Conservation (phyloP, 2,113 vertebrate genomes). For the Mustelus asterias region DNA sequence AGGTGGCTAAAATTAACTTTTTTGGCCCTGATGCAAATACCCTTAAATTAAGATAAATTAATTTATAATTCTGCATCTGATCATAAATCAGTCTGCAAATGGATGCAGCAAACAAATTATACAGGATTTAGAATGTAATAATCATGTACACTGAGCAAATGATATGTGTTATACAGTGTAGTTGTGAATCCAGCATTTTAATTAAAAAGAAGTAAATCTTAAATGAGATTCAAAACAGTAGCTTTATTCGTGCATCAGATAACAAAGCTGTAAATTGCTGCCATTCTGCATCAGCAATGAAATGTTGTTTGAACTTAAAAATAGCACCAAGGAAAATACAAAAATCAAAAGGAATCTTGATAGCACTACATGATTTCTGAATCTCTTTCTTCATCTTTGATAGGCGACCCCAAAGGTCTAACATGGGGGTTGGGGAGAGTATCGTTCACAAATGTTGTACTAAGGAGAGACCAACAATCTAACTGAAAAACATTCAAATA, state of each 20-base stretch:
- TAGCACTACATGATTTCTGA: not conserved
- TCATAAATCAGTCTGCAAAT: conserved; percentile 14
- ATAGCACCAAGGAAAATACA: not conserved
- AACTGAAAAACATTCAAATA: not conserved
- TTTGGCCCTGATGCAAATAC: not conserved
- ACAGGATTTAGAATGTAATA: not conserved
- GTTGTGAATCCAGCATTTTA: not conserved
- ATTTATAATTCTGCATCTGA: conserved; percentile 18
- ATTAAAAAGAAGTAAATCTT: not conserved
- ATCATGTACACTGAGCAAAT: not conserved
- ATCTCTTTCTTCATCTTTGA: not conserved
- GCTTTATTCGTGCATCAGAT: not conserved
- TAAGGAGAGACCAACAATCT: not conserved
- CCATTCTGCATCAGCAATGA: not conserved
- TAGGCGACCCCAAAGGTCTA: not conserved
- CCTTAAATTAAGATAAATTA: not conserved
- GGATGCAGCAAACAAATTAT: not conserved
- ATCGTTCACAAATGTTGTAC: not conserved
- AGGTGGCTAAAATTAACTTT: conserved; percentile 18
- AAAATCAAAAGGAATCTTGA: not conserved
- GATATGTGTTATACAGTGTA: not conserved
- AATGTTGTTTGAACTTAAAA: conserved; percentile 18
- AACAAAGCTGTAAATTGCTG: not conserved
- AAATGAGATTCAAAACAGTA: not conserved
- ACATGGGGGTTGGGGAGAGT: not conserved